Base-by-base conservation (phyloP, 1,140 invertebrate genomes). In the Anastatus disparis region DNA sequence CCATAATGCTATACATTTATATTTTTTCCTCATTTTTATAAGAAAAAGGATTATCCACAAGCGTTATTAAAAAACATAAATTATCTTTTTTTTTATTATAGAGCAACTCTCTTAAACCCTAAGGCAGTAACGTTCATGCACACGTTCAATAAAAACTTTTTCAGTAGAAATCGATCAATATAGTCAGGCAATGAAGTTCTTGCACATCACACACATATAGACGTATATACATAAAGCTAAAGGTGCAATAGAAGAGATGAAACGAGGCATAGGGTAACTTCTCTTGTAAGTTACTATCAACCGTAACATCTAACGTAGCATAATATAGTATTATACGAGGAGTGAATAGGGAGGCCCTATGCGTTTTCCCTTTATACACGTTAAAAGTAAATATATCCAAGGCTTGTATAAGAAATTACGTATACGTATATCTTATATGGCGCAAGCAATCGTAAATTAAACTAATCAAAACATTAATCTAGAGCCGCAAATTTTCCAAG, bases 381-480 rank as follows among this genome's bases (percentile, higher is more conserved):
- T 35, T 35, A n/a, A n/a, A n/a, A n/a, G n/a, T n/a, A n/a, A n/a
- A n/a, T n/a, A n/a, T n/a, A n/a, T n/a, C n/a, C n/a, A n/a, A n/a
- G n/a, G n/a, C n/a, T n/a, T n/a, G n/a, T n/a, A n/a, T n/a, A n/a
- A n/a, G n/a, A n/a, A n/a, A n/a, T n/a, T n/a, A n/a, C n/a, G n/a
- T n/a, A n/a, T n/a, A n/a, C n/a, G n/a, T n/a, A n/a, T n/a, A n/a
- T n/a, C n/a, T n/a, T n/a, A n/a, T n/a, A n/a, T n/a, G n/a, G n/a
- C n/a, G n/a, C n/a, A n/a, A n/a, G n/a, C n/a, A n/a, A n/a, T 44
- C 65, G 27, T 68, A 68, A 59, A 68, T 68, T 50, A 42, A 59
- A 59, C 40, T 59, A 68, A 68, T 68, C 65, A 59, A 68, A 29
- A 40, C 55, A 68, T 68, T 50, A 48, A 66, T 56, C 64, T 66